Evolutionary conservation across 2,113 vertebrate species (phyloP).

Genomic region (Pseudorasbora parva): DNA sequence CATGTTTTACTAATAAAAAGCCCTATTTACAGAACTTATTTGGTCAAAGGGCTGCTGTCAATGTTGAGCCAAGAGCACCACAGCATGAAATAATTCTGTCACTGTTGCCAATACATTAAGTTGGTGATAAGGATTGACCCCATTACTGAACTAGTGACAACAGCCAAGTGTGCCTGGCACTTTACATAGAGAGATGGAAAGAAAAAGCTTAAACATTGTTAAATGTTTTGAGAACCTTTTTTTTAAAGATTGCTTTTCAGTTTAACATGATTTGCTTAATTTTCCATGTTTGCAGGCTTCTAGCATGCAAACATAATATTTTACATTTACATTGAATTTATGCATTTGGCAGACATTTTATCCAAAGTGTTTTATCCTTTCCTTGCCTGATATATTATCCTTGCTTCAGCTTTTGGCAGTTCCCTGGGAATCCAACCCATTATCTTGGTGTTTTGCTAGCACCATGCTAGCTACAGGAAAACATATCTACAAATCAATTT

Average conservation of each 20-base stretch:
- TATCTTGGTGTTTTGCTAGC: background rate
- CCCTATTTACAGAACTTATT: slow-evolving; percentile 4
- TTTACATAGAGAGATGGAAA: background rate
- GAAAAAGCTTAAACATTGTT: background rate
- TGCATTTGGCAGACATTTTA: background rate
- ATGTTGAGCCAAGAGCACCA: slow-evolving; percentile 37
- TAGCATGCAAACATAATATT: background rate
- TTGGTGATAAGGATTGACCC: slow-evolving; percentile 36
- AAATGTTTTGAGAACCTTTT: background rate
- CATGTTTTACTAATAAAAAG: slow-evolving; percentile 2
- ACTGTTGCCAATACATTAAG: slow-evolving; percentile 45
- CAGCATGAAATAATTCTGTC: slow-evolving; percentile 46
- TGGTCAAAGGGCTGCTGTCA: slow-evolving; percentile 30
- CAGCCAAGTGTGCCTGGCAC: slow-evolving; percentile 33
- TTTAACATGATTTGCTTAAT: background rate
- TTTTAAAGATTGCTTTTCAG: background rate
- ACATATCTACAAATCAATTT: too few relatives aligned
- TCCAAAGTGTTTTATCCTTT: background rate
- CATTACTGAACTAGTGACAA: slow-evolving; percentile 13
- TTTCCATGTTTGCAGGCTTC: background rate
- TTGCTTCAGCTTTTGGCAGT: background rate
- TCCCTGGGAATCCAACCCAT: background rate
- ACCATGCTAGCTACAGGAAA: too few relatives aligned
- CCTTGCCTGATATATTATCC: background rate
- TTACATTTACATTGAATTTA: background rate